Evolutionary conservation across 2,888 invertebrate genomes (phyloP).

Genomic region (Galeruca laticollis): DNA sequence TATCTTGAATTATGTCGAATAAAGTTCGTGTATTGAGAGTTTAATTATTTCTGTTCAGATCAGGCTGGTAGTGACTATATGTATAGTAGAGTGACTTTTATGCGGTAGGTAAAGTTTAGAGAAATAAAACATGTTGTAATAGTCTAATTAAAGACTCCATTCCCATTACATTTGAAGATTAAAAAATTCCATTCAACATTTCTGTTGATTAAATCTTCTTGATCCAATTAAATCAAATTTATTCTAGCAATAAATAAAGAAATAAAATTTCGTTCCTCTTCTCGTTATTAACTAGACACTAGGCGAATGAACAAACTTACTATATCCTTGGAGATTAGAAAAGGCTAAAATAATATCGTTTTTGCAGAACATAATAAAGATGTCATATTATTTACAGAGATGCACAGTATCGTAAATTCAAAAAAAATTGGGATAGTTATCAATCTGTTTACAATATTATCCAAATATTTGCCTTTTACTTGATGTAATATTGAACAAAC

Average conservation of each 20-base stretch:
- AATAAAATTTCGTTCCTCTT: not conserved
- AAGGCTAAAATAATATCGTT: not conserved
- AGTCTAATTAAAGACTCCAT: too few species aligned
- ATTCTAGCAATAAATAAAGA: not conserved
- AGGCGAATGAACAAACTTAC: not conserved
- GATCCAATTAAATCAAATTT: not conserved
- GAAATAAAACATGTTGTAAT: too few species aligned
- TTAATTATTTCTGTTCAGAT: too few species aligned
- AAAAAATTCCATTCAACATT: not conserved
- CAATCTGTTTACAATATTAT: constrained; percentile 45
- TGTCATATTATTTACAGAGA: constrained; percentile 11
- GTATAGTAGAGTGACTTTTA: too few species aligned
- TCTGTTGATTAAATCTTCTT: not conserved
- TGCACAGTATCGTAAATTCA: constrained; percentile 37
- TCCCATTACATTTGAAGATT: too few species aligned
- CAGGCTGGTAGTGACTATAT: too few species aligned
- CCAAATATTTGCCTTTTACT: constrained; percentile 47
- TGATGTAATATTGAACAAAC: constrained; percentile 48
- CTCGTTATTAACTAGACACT: not conserved
- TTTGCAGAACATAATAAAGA: constrained; percentile 12
- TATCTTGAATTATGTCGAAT: too few species aligned
- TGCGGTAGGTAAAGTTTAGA: too few species aligned
- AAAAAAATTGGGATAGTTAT: constrained; percentile 41
- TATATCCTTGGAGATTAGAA: not conserved
- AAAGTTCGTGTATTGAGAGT: too few species aligned